Conservation (phyloP, 1,140 invertebrate genomes). For the Lethocerus indicus region DNA sequence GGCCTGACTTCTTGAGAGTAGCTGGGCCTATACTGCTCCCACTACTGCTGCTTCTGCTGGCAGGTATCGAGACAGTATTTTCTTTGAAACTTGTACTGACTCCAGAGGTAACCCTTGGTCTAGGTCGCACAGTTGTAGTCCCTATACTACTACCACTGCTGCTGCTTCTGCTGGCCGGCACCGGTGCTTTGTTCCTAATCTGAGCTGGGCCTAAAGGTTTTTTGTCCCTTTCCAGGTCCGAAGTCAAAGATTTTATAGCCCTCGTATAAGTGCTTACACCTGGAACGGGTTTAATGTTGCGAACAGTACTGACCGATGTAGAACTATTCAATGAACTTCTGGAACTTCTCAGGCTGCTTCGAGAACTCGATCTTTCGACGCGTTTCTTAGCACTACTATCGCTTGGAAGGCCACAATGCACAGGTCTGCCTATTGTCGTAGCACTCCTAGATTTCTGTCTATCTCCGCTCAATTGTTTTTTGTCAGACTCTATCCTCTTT, state of each 20-base stretch:
- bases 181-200: constrained; percentile 21
- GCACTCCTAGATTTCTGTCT: background rate
- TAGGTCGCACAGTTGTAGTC: constrained; percentile 19
- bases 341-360: constrained; percentile 60
- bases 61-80: constrained; percentile 29
- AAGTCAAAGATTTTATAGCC: constrained; percentile 21
- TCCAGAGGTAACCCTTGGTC: constrained; percentile 14
- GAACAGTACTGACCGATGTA: constrained; percentile 59
- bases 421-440: background rate
- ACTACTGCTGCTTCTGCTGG: constrained; percentile 49
- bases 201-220: constrained; percentile 23
- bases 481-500: too few species aligned
- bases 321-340: constrained; percentile 65
- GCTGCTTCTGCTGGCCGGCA: constrained; percentile 50
- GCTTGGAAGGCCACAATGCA: constrained; percentile 8
- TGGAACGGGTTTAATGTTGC: constrained; percentile 33
- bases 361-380: constrained; percentile 42
- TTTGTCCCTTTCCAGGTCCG: constrained; percentile 20
- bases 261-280: constrained; percentile 21
- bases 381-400: too few species aligned
- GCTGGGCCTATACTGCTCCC: constrained; percentile 47
- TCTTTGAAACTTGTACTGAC: constrained; percentile 25
- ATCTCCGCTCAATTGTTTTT: too few species aligned
- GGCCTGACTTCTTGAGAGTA: constrained; percentile 21
- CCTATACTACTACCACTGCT: constrained; percentile 52